A percentile compares a stretch with the other conserved stretches of the same genome.
These are phyloP conservation scores for Microcebus ravelobensis DNA, from an alignment of 2,113 vertebrate genomes.

Conservation along the genomic window DNA sequence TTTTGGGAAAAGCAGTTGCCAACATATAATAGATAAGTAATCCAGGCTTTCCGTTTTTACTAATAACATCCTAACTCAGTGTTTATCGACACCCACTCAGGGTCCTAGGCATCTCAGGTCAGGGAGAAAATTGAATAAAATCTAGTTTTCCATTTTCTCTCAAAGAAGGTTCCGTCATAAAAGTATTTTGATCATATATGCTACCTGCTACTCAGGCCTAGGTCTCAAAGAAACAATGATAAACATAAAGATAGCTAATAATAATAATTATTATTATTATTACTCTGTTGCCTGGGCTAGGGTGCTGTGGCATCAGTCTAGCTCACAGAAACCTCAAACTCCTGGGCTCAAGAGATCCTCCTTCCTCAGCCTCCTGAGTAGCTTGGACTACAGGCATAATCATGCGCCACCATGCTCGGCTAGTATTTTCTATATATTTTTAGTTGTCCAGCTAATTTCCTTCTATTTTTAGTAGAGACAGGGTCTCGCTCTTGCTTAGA, in stretches of 20 bases:
- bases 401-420: too few species aligned
- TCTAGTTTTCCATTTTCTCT: background rate
- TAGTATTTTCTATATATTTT: too few species aligned
- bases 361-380: too few species aligned
- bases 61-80: background rate
- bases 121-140: background rate
- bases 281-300: too few species aligned
- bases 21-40: conserved; percentile 21
- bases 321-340: too few species aligned
- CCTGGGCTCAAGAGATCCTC: too few species aligned
- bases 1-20: background rate
- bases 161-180: background rate
- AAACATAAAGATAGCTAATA: background rate
- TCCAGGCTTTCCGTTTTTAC: conserved; percentile 12
- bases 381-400: too few species aligned
- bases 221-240: background rate
- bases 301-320: too few species aligned
- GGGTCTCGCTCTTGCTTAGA: too few species aligned
- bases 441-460: too few species aligned
- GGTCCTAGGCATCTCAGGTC: background rate
- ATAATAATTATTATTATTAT: too few species aligned
- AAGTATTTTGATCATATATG: background rate
- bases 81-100: background rate
- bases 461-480: too few species aligned
- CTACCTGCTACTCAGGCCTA: background rate